Evolutionary conservation across 2,797 vertebrate species (phyloP), one percentile per base, ranked within the genome.

Genomic region (Lepus oiostolus): DNA sequence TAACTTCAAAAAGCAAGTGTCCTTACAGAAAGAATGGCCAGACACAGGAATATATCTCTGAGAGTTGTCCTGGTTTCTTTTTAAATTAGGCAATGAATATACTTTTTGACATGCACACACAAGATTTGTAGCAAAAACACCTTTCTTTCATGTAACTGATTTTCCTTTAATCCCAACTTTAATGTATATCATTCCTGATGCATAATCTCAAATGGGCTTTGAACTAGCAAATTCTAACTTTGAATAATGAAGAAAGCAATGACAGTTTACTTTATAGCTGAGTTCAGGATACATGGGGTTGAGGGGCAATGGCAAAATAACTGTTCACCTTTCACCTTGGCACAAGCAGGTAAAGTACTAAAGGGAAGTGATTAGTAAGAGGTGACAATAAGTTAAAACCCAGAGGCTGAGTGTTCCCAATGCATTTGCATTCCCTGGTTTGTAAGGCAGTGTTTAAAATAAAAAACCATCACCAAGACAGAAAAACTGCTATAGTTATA

Each of bases 401-500:
- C 97, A 97, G 89, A 98, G 97, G 95, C 95, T 91, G 88, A 93
- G 80, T 68, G 97, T 63, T 95, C 92, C 96, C 70, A 4, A 58
- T 95, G 95, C 97, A 97, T 98, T 98, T 98, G 94, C 94, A 97
- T 98, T 97, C 95, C 97, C 96, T 93, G 96, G 96, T 97, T 98
- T 97, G 96, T 95, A 98, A 98, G 97, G 96, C 95, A 94, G 94
- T 96, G 97, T 96, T 98, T 97, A 98, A 98, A 98, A 98, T 98
- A 98, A 98, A 98, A 98, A 98, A 97, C 90, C 94, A 95, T 98
- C 98, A 96, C 85, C 28, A 92, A 97, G 98, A 98, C 98, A 98
- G 98, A 97, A 98, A 98, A 98, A 98, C 97, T 97, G 97, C 97
- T 96, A 83, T 96, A 97, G 97, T 98, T 98, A 97, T 97, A 98